Percentiles rank a stretch among this genome's conserved stretches.
phyloP scores from a whole-genome alignment of 2,113 vertebrate genomes.

The Hirundichthys speculiger region DNA sequence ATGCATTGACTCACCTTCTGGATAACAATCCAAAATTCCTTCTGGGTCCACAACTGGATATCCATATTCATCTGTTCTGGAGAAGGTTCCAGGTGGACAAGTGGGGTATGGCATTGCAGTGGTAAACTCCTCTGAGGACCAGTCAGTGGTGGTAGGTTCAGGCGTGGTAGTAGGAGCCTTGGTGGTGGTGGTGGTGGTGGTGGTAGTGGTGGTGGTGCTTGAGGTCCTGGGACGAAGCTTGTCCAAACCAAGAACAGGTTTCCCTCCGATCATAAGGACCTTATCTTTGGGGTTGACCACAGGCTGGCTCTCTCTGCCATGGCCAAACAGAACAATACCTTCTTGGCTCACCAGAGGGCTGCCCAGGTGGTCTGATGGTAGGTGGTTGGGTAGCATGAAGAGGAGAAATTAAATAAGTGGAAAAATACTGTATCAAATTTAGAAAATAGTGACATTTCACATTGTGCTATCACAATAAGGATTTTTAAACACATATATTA shows the following conservation, averaged over 20 bases:
- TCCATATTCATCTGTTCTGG: constrained; percentile 85
- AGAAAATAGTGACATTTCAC: too few species aligned
- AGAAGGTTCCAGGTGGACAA: constrained; percentile 89
- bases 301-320: constrained; percentile 90
- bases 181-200: constrained; percentile 68
- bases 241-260: constrained; percentile 91
- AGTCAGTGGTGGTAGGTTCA: constrained; percentile 62
- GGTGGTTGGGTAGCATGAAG: not conserved
- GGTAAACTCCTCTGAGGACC: constrained; percentile 71
- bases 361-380: constrained; percentile 86
- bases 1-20: constrained; percentile 84
- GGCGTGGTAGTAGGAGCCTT: constrained; percentile 67
- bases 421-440: too few species aligned
- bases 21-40: constrained; percentile 87
- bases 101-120: constrained; percentile 76
- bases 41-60: constrained; percentile 80
- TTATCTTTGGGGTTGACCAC: constrained; percentile 93
- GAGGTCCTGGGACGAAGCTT: constrained; percentile 82
- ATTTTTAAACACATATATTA: too few species aligned
- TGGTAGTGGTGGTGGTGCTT: constrained; percentile 67
- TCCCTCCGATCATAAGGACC: constrained; percentile 92
- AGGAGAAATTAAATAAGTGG: constrained; percentile 20
- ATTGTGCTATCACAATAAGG: too few species aligned
- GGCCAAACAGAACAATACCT: constrained; percentile 93
- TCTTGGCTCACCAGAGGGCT: constrained; percentile 92